These are phyloP conservation scores for Agrochola lychnidis DNA, from an alignment of 2,888 invertebrate species.

Conservation along the genomic window DNA sequence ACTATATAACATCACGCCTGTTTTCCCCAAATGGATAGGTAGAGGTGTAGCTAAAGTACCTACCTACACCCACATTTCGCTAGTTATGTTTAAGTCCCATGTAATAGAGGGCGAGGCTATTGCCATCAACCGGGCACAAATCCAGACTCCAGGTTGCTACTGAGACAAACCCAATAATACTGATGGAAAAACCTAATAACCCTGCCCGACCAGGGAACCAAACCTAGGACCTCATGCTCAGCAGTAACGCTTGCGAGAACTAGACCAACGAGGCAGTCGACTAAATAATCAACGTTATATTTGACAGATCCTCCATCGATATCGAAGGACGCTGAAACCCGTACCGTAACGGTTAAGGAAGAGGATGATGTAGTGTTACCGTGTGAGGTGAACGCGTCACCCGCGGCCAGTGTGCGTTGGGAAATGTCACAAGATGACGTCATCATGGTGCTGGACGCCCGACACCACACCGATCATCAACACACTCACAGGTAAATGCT, in stretches of 20 bases:
- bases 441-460: slow-evolving; percentile 70
- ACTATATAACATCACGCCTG: neutral
- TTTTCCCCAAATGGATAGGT: neutral
- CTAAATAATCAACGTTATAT: neutral
- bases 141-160: neutral
- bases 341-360: slow-evolving; percentile 70
- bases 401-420: slow-evolving; percentile 80
- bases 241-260: no score
- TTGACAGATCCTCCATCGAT: slow-evolving; percentile 80
- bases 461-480: slow-evolving; percentile 73
- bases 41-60: neutral
- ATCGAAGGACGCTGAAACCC: slow-evolving; percentile 59
- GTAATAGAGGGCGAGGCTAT: neutral
- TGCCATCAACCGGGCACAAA: neutral
- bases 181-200: neutral
- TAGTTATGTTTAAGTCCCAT: neutral
- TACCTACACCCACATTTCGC: no score
- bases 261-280: neutral
- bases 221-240: no score
- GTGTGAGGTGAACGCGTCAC: slow-evolving; percentile 81
- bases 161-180: neutral
- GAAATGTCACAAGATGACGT: slow-evolving; percentile 77
- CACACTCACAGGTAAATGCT: slow-evolving; percentile 75
- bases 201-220: neutral
- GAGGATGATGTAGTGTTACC: slow-evolving; percentile 72